A percentile compares a stretch with the other conserved stretches of the same genome.
phyloP scores from a whole-genome alignment of 2,888 invertebrate species.

The Acanthosepion pharaonis region DNA sequence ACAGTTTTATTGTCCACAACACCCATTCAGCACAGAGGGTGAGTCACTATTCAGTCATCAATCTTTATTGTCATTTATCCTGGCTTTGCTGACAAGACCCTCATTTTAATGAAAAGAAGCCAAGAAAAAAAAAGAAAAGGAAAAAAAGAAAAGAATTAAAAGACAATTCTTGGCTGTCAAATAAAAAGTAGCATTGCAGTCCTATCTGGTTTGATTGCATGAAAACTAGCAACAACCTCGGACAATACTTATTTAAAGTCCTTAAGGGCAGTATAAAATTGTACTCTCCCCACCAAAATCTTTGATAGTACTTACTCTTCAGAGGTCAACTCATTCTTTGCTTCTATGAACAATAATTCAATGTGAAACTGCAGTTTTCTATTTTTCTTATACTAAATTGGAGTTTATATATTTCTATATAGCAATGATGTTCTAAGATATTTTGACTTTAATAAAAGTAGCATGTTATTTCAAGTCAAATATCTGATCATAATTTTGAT shows the following conservation, averaged over 20 bases:
- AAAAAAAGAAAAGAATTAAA: not conserved
- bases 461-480: too few species aligned
- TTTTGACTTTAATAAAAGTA: too few species aligned
- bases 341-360: not conserved
- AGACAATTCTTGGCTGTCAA: not conserved
- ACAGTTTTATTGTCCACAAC: not conserved
- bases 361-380: not conserved
- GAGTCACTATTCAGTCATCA: slow-evolving; percentile 3
- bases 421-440: too few species aligned
- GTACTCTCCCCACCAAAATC: not conserved
- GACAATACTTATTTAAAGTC: not conserved
- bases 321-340: not conserved
- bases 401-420: too few species aligned
- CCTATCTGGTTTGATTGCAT: not conserved
- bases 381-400: not conserved
- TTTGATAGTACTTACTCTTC: not conserved
- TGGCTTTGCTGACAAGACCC: not conserved
- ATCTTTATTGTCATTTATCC: not conserved
- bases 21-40: not conserved
- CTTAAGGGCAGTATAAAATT: not conserved
- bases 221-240: not conserved
- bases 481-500: too few species aligned
- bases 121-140: not conserved
- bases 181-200: not conserved
- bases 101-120: slow-evolving; percentile 20